Evolutionary conservation across 2,888 invertebrate genomes (phyloP), one percentile per base, ranked within the genome.

Genomic region (Hofmannophila pseudospretella): DNA sequence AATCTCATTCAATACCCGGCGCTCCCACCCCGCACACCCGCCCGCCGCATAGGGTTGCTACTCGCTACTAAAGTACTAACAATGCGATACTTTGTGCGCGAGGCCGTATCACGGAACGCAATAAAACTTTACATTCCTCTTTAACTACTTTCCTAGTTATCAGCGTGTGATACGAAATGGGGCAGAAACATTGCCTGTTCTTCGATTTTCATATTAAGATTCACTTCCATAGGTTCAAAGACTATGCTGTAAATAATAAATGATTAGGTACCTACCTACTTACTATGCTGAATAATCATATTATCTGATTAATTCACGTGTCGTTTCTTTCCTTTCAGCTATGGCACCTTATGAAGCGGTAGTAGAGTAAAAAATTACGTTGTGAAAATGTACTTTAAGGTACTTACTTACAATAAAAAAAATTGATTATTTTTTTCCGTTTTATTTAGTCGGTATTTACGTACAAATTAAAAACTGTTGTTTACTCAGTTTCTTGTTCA

Each of bases 1-100:
- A 86, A 88, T 88, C 88, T 87, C 87, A 87, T 88, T 87, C 88
- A 88, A 88, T 87, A 85, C 85, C 79, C 70, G 67, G 55, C 67
- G 68, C 64, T 68, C 46, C 61, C 49, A 54, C 55, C 36, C 36
- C 42, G 31, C 51, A 44, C 43, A 43, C 58, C 58, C 55, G 54
- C 54, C 58, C 36, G 43, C 47, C 44, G 44, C 51, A 55, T 61
- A 80, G 79, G 81, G 78, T 27, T 27, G 27, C 27, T 7, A n/a
- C 23, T 23, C 55, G 16, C 16, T 16, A 4, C n/a, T n/a, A n/a
- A n/a, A 5, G 5, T 80, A 77, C 73, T 74, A 79, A 76, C 75
- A 78, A 74, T 75, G 66, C 71, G 66, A 77, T 78, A 80, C 75
- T 75, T 74, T 76, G 77, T 77, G 67, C 67, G 59, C 65, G 51